These are phyloP conservation scores for Apamea anceps DNA, from an alignment of 2,888 invertebrate species.

Conservation along the genomic window DNA sequence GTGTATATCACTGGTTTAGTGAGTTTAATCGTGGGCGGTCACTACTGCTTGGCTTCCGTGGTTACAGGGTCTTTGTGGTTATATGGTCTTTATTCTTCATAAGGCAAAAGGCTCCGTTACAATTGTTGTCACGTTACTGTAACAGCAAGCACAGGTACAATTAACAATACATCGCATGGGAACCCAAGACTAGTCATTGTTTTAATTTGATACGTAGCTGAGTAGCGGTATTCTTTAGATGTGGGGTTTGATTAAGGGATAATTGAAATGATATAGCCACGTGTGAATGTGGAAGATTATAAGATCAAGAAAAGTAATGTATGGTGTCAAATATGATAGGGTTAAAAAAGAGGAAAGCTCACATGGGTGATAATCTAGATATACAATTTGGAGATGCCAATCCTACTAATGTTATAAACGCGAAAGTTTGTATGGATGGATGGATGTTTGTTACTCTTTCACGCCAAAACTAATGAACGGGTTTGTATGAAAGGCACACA, in stretches of 20 bases:
- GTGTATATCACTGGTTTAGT: too few relatives aligned
- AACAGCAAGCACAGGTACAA: conserved; percentile 7
- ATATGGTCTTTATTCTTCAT: not conserved
- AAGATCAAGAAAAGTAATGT: not conserved
- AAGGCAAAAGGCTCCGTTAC: conserved; percentile 38
- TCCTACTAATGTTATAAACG: too few relatives aligned
- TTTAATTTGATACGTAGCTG: conserved; percentile 37
- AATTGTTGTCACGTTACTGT: conserved; percentile 43
- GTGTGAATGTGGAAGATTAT: not conserved
- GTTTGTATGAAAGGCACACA: too few relatives aligned
- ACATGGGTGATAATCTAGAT: not conserved
- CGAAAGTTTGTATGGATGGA: too few relatives aligned
- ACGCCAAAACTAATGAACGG: too few relatives aligned
- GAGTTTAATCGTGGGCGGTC: too few relatives aligned
- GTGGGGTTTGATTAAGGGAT: conserved; percentile 43
- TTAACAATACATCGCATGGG: conserved; percentile 52
- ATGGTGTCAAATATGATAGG: not conserved
- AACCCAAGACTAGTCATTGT: conserved; percentile 44
- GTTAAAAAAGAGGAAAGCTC: not conserved
- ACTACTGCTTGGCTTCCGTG: not conserved
- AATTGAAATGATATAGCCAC: conserved; percentile 16
- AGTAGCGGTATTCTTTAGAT: conserved; percentile 48
- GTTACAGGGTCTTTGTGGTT: not conserved
- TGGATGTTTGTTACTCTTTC: too few relatives aligned
- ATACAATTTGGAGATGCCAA: too few relatives aligned